Conservation (phyloP, 2,888 invertebrate genomes). For the Steinernema hermaphroditum region DNA sequence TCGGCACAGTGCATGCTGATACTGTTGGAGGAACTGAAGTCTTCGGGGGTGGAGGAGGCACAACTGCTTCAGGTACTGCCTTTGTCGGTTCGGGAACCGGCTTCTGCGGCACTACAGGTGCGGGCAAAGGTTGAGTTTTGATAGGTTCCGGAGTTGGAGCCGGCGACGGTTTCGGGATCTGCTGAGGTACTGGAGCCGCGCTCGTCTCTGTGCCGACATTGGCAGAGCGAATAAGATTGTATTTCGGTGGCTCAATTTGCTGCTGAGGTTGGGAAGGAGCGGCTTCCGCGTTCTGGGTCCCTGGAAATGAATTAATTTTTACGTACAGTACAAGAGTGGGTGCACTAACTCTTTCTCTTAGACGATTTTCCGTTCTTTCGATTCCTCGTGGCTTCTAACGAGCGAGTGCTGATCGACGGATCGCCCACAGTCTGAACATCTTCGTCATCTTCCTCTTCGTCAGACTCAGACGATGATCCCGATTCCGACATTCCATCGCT, state of each 20-base stretch:
- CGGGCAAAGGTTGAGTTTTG: background rate
- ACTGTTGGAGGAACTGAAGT: conserved; percentile 9
- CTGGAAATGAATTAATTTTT: too few relatives aligned
- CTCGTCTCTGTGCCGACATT: too few relatives aligned
- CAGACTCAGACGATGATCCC: background rate
- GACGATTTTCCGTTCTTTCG: background rate
- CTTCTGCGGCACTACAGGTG: background rate
- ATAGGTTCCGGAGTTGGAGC: background rate
- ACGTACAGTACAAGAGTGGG: too few relatives aligned
- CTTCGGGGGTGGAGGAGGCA: background rate
- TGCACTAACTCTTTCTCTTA: too few relatives aligned
- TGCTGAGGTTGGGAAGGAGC: background rate
- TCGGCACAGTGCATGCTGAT: background rate
- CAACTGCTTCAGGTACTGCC: background rate
- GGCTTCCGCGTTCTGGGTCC: too few relatives aligned
- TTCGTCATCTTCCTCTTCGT: background rate
- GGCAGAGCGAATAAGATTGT: background rate
- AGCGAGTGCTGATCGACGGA: background rate
- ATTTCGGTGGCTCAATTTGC: background rate
- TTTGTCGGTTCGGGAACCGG: background rate
- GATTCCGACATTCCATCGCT: background rate
- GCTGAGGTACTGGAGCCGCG: too few relatives aligned
- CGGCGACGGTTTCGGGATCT: too few relatives aligned
- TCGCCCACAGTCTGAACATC: background rate
- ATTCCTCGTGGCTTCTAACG: conserved; percentile 1